Conservation (phyloP, 2,888 invertebrate genomes). For the Rotaria macrura region DNA sequence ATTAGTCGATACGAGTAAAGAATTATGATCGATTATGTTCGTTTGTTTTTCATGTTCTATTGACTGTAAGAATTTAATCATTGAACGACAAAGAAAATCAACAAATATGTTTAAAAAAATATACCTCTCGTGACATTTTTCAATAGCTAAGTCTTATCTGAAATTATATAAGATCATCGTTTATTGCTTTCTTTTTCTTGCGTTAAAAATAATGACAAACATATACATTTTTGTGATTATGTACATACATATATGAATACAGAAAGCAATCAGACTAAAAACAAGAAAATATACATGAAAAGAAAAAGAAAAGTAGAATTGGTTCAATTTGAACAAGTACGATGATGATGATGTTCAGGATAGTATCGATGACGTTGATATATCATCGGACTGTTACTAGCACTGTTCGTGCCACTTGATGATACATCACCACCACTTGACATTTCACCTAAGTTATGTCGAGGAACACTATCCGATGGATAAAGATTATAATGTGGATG, state of each 20-base stretch:
- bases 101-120: not conserved
- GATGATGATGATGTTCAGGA: not conserved
- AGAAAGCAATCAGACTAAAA: not conserved
- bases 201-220: not conserved
- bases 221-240: not conserved
- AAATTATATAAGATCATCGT: not conserved
- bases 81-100: not conserved
- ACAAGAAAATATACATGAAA: not conserved
- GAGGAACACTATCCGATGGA: not conserved
- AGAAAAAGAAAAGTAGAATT: not conserved
- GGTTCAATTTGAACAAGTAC: not conserved
- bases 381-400: not conserved
- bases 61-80: not conserved
- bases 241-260: not conserved
- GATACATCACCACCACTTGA: not conserved
- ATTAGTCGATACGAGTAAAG: not conserved
- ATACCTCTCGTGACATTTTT: not conserved
- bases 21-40: not conserved
- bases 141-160: not conserved
- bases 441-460: not conserved
- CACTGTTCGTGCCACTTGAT: not conserved
- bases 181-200: not conserved
- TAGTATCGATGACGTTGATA: not conserved
- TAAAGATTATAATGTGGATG: constrained; percentile 4
- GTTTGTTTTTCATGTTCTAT: not conserved